phyloP scores from a whole-genome alignment of 1,140 invertebrate species.

The Dryas iulia region DNA sequence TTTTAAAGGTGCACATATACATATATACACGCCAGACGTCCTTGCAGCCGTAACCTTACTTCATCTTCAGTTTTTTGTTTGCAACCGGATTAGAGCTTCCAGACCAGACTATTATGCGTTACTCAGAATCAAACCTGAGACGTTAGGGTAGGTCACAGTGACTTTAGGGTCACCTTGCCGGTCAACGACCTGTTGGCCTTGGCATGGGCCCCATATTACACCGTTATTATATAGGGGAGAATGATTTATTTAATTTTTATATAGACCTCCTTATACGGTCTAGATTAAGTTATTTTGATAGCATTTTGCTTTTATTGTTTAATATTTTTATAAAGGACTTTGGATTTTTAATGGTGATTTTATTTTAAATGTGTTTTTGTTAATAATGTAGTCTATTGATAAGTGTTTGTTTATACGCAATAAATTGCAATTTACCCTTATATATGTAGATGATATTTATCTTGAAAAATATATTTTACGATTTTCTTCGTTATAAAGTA shows the following conservation, averaged over 20 bases:
- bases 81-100: slow-evolving; percentile 51
- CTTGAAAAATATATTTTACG: too few relatives aligned
- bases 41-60: slow-evolving; percentile 41
- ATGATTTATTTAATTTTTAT: not conserved
- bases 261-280: not conserved
- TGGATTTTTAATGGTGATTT: not conserved
- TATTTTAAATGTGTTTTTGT: too few relatives aligned
- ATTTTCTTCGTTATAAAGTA: too few relatives aligned
- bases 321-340: not conserved
- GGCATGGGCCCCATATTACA: slow-evolving; percentile 16
- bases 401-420: too few relatives aligned
- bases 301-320: not conserved
- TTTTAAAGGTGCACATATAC: not conserved
- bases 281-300: not conserved
- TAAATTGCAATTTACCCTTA: too few relatives aligned
- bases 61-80: slow-evolving; percentile 29
- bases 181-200: slow-evolving; percentile 54
- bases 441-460: too few relatives aligned
- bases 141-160: slow-evolving; percentile 64
- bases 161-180: slow-evolving; percentile 62
- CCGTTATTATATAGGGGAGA: slow-evolving; percentile 12
- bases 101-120: slow-evolving; percentile 53
- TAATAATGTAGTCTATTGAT: too few relatives aligned
- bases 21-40: slow-evolving; percentile 24
- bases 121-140: slow-evolving; percentile 59